These are phyloP conservation scores for Atta texana DNA, from an alignment of 1,140 invertebrate genomes.

Conservation along the genomic window DNA sequence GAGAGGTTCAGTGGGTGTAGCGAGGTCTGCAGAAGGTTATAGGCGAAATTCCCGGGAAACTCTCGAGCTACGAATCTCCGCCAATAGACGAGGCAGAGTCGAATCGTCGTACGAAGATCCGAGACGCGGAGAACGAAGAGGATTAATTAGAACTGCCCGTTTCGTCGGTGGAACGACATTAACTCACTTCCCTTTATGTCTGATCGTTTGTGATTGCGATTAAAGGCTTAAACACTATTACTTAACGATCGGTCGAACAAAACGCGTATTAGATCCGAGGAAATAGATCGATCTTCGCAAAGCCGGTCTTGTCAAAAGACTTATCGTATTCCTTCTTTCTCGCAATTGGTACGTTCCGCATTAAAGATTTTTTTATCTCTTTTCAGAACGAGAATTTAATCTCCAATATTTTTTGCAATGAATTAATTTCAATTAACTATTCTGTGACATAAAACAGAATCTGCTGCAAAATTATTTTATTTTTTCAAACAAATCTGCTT, in stretches of 20 bases:
- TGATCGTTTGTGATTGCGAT: slow-evolving; percentile 48
- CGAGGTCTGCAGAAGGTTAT: slow-evolving; percentile 18
- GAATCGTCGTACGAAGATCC: not conserved
- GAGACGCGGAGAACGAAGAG: not conserved
- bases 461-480: not conserved
- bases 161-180: slow-evolving; percentile 24
- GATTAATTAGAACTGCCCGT: slow-evolving; percentile 48
- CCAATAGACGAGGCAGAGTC: slow-evolving; percentile 9
- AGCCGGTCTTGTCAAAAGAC: slow-evolving; percentile 15
- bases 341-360: not conserved
- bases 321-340: not conserved
- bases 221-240: slow-evolving; percentile 39
- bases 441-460: not conserved
- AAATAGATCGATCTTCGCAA: slow-evolving; percentile 41
- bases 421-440: slow-evolving; percentile 18
- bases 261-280: slow-evolving; percentile 7
- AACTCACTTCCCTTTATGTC: slow-evolving; percentile 33
- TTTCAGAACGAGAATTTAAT: slow-evolving; percentile 1
- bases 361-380: not conserved
- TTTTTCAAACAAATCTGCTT: not conserved
- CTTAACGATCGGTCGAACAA: slow-evolving; percentile 31
- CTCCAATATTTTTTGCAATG: not conserved
- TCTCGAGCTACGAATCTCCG: slow-evolving; percentile 23
- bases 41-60: slow-evolving; percentile 37
- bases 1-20: slow-evolving; percentile 5